These are phyloP conservation scores for Glareola pratincola DNA, from an alignment of 2,113 vertebrate species.

Conservation along the genomic window DNA sequence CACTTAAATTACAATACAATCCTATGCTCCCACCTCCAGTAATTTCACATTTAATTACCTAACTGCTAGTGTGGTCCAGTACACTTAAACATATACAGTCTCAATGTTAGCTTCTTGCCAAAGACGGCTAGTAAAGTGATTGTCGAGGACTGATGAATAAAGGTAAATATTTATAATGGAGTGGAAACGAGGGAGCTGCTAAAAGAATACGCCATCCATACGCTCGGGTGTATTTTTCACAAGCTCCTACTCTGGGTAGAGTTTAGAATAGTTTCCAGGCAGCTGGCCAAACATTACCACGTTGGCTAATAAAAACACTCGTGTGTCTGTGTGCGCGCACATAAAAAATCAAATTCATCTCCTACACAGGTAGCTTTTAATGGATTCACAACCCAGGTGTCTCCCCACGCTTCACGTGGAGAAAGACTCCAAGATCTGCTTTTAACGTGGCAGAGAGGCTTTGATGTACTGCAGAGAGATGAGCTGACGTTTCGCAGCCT, in stretches of 20 bases:
- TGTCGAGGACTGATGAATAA: neutral
- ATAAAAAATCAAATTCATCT: neutral
- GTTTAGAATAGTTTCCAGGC: conserved; percentile 64
- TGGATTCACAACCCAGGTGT: neutral
- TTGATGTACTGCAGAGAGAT: neutral
- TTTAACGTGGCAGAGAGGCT: rapidly evolving
- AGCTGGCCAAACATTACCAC: conserved; percentile 40
- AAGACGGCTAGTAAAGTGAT: neutral
- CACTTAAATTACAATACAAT: neutral
- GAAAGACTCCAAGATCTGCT: neutral
- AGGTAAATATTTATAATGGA: conserved; percentile 61
- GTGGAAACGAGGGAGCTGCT: conserved; percentile 48
- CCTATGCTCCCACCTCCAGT: neutral
- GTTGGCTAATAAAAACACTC: neutral
- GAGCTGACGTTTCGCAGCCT: neutral
- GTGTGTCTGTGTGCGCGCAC: rapidly evolving
- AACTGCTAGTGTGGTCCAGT: conserved; percentile 42
- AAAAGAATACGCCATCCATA: neutral
- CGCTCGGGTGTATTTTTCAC: neutral
- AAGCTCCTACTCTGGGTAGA: conserved; percentile 18
- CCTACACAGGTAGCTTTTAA: neutral
- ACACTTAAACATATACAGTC: neutral
- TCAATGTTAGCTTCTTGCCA: neutral
- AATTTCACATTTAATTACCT: neutral
- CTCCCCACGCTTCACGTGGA: neutral